These are phyloP conservation scores for Sebastes paucispinis DNA, from an alignment of 2,797 vertebrate genomes.

Conservation along the genomic window DNA sequence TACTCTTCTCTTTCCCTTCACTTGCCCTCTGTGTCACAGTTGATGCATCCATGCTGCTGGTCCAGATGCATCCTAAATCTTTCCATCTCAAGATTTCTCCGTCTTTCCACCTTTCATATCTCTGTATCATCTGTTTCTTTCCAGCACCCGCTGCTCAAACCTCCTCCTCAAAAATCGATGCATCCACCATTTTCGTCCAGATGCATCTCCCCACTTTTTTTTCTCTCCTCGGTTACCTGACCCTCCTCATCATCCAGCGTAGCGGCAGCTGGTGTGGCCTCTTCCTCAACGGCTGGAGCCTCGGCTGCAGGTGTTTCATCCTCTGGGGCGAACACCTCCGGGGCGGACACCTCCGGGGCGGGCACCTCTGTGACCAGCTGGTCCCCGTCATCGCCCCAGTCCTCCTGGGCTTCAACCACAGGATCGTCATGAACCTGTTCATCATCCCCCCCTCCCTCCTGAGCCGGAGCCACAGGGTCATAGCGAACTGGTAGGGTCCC, in stretches of 20 bases:
- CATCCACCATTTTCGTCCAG: constrained; percentile 68
- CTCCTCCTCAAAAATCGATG: constrained; percentile 63
- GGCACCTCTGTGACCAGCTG: constrained; percentile 48
- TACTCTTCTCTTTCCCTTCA: constrained; percentile 28
- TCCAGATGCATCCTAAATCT: constrained; percentile 71
- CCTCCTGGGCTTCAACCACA: constrained; percentile 54
- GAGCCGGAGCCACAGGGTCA: constrained; percentile 52
- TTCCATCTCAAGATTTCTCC: constrained; percentile 38
- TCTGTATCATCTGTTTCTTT: constrained; percentile 17
- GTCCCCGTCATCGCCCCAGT: constrained; percentile 55
- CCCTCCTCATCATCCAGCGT: constrained; percentile 70
- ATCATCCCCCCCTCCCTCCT: constrained; percentile 74
- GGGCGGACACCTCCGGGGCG: constrained; percentile 23
- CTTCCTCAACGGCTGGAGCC: constrained; percentile 60
- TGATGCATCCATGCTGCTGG: constrained; percentile 65
- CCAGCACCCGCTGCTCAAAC: constrained; percentile 46
- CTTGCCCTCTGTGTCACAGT: constrained; percentile 26
- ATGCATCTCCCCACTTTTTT: constrained; percentile 71
- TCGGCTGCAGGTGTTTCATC: constrained; percentile 60
- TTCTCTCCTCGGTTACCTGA: constrained; percentile 75
- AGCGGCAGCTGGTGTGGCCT: constrained; percentile 38
- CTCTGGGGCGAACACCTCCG: constrained; percentile 36
- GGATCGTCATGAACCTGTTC: constrained; percentile 51
- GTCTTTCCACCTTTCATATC: constrained; percentile 3
- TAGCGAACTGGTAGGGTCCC: constrained; percentile 58